Evolutionary conservation across 2,888 invertebrate species (phyloP).

Genomic region (Andricus quercusramuli): DNA sequence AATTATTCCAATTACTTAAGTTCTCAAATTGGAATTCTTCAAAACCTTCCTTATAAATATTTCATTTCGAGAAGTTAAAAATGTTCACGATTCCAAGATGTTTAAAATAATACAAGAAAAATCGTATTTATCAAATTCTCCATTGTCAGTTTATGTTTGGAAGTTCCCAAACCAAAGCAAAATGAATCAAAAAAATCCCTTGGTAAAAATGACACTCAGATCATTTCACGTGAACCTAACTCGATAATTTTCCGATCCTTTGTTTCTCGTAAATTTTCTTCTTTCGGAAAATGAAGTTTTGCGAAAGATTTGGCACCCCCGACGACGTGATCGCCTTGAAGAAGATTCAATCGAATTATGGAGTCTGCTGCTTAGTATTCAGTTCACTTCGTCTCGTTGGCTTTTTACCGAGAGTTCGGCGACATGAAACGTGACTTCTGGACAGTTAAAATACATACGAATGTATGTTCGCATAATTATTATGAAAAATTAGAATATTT

Average conservation of each 20-base stretch:
- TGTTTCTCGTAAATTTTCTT: slow-evolving; percentile 5
- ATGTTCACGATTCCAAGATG: too few relatives aligned
- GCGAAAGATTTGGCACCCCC: slow-evolving; percentile 71
- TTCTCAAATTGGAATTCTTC: too few relatives aligned
- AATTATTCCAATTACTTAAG: too few relatives aligned
- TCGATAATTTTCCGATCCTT: slow-evolving; percentile 31
- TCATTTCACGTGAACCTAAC: slow-evolving; percentile 28
- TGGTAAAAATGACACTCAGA: slow-evolving; percentile 20
- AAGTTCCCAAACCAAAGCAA: neutral
- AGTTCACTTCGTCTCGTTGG: slow-evolving; percentile 8
- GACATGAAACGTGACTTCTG: slow-evolving; percentile 22
- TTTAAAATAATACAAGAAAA: too few relatives aligned
- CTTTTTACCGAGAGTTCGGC: slow-evolving; percentile 34
- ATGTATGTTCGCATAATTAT: neutral
- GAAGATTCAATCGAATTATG: slow-evolving; percentile 70
- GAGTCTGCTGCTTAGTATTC: slow-evolving; percentile 57
- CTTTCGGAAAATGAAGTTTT: slow-evolving; percentile 55
- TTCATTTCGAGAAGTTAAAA: too few relatives aligned
- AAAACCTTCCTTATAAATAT: too few relatives aligned
- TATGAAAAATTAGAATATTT: neutral
- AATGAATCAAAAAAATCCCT: neutral
- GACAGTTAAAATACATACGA: neutral
- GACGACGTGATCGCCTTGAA: slow-evolving; percentile 64
- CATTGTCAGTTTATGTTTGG: too few relatives aligned
- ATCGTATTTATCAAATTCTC: too few relatives aligned